Percentiles rank a stretch among this genome's conserved stretches.
phyloP scores from a whole-genome alignment of 2,113 vertebrate genomes.

The Lynx canadensis region DNA sequence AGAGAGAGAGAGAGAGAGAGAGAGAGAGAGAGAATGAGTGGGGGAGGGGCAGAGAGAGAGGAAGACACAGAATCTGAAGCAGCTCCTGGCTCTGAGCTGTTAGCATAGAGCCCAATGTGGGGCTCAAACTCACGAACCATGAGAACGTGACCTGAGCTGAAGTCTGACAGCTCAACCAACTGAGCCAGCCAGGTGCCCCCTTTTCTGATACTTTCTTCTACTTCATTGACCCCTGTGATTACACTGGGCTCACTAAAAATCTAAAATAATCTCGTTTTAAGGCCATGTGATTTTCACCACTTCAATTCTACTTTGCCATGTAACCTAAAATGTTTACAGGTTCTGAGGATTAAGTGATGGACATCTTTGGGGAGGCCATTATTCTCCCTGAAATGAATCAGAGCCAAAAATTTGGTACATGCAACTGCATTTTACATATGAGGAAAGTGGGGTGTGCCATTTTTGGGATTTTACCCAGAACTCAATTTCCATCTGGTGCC shows the following conservation, averaged over 20 bases:
- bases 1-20: too few species aligned
- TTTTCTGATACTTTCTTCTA: neutral
- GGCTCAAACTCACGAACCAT: too few species aligned
- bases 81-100: too few species aligned
- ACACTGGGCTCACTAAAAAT: neutral
- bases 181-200: too few species aligned
- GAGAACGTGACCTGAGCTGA: too few species aligned
- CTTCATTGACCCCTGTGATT: neutral
- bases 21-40: too few species aligned
- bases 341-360: too few species aligned
- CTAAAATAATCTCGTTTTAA: neutral
- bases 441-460: neutral
- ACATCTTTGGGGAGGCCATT: neutral
- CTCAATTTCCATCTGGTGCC: neutral
- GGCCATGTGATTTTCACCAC: neutral
- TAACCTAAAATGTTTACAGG: neutral
- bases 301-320: neutral
- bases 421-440: neutral
- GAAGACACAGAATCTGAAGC: too few species aligned
- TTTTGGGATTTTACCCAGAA: fast-evolving
- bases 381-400: neutral
- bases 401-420: neutral
- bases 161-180: too few species aligned
- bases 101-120: too few species aligned
- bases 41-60: too few species aligned